Evolutionary conservation across 2,888 invertebrate genomes (phyloP), one percentile per base, ranked within the genome.

Genomic region (Ophion ellenae): DNA sequence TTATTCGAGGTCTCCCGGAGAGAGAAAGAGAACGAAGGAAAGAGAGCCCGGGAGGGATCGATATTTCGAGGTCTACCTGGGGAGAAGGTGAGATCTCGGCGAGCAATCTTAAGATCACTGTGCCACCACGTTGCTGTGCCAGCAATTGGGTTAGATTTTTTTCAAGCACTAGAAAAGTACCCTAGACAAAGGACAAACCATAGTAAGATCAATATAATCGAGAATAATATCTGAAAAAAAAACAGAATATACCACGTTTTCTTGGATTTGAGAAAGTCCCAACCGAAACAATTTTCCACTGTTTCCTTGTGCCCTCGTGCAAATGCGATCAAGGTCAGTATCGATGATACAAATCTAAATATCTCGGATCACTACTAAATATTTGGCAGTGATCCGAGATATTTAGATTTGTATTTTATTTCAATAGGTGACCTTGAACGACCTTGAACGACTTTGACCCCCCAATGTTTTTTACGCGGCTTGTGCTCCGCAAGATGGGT

Each of bases 1-100:
- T 80, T 84, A 73, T 77, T 70, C 77, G 76, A 81, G 81, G 71
- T 84, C 75, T 70, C 57, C 57, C 63, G 4, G 20, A 63, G 78
- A 74, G 61, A 40, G 11, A 53, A 36, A 45, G 63, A 71, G 63
- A 45, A 59, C 24, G 40, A 76, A 47, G 32, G 28, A 71, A 28
- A 67, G 61, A 36, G 20, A 74, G 66, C 66, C 28, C 47, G 77
- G 47, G 66, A 61, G 47, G 76, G 80, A 76, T 84, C 84, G 71
- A 84, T 76, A 80, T 66, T 63, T 74, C 74, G 71, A 83, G 80
- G 59, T 80, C 59, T 71, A 70, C 57, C 59, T 32, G 47, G 71
- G 47, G 57, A 84, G 32, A 84, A 69, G 28, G 40, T 67, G 57
- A 59, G 40, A 80, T 84, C 76, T 40, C 17, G 45, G 40, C 11